These are phyloP conservation scores for Pinctada fucata DNA, from an alignment of 2,888 invertebrate genomes.

Conservation along the genomic window DNA sequence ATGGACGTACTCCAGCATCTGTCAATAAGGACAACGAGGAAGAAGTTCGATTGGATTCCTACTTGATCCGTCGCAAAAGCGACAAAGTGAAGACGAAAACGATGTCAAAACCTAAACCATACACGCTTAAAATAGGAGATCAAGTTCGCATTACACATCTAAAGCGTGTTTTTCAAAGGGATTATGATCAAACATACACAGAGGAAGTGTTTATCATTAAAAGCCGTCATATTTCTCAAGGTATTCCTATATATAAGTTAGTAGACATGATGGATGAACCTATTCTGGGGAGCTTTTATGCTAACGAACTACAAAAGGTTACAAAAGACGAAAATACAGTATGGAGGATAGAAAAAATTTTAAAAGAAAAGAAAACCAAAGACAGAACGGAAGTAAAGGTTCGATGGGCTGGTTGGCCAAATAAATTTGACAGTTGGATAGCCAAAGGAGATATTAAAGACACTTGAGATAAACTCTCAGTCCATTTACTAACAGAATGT, in stretches of 20 bases:
- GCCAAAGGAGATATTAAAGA: conserved; percentile 1
- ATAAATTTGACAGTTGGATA: conserved; percentile 31
- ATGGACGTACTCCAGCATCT: background rate
- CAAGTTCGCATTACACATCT: conserved; percentile 15
- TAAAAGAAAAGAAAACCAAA: conserved; percentile 2
- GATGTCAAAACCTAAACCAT: background rate
- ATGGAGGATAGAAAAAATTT: background rate
- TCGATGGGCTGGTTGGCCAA: conserved; percentile 19
- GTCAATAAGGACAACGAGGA: conserved; percentile 27
- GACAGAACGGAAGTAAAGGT: conserved; percentile 20
- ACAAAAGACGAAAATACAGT: no score
- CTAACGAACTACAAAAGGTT: no score
- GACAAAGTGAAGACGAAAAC: background rate
- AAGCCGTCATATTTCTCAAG: conserved; percentile 15
- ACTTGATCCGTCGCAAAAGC: conserved; percentile 14
- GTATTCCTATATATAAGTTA: conserved; percentile 23
- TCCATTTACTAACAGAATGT: conserved; percentile 2
- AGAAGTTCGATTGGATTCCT: conserved; percentile 27
- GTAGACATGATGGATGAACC: conserved; percentile 28
- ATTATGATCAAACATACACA: conserved; percentile 39
- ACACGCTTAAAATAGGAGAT: no score
- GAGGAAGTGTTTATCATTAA: conserved; percentile 28
- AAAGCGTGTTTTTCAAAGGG: conserved; percentile 28
- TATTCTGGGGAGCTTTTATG: conserved; percentile 7
- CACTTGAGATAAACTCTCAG: background rate